These are phyloP conservation scores for Thecophora atra DNA, from an alignment of 2,888 invertebrate genomes.

Conservation along the genomic window DNA sequence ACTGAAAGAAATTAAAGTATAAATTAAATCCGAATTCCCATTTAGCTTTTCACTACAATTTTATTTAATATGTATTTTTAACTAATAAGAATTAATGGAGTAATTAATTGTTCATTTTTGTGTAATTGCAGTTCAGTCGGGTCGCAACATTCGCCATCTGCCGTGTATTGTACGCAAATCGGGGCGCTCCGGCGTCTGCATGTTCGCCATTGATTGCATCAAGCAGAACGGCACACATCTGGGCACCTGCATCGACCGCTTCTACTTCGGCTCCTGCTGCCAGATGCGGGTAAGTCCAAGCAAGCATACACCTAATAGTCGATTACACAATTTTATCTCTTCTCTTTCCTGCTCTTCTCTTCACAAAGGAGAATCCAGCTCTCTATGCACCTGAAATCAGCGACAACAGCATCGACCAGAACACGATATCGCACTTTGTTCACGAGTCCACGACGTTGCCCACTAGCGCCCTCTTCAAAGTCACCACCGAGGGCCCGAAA, in stretches of 20 bases:
- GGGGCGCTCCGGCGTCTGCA: slow-evolving; percentile 84
- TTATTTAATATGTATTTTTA: not conserved
- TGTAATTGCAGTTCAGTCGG: slow-evolving; percentile 75
- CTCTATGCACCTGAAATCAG: slow-evolving; percentile 62
- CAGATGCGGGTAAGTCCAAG: slow-evolving; percentile 71
- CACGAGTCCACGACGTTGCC: slow-evolving; percentile 63
- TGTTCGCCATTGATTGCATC: slow-evolving; percentile 93
- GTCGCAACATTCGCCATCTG: slow-evolving; percentile 88
- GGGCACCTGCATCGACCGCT: slow-evolving; percentile 91
- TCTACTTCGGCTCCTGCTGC: slow-evolving; percentile 94
- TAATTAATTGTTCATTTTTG: too few species aligned
- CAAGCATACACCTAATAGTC: not conserved
- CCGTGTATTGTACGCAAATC: slow-evolving; percentile 86
- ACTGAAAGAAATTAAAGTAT: too few species aligned
- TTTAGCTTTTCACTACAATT: not conserved
- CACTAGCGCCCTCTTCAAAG: slow-evolving; percentile 57
- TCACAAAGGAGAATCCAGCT: slow-evolving; percentile 52
- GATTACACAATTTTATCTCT: not conserved
- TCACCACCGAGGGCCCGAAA: slow-evolving; percentile 54
- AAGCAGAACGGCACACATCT: slow-evolving; percentile 91
- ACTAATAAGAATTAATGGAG: not conserved
- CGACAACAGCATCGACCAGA: slow-evolving; percentile 67
- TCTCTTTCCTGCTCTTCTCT: not conserved
- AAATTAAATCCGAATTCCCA: too few species aligned
- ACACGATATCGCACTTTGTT: slow-evolving; percentile 65